These are phyloP conservation scores for Agonopterix alstromeriana DNA, from an alignment of 2,888 invertebrate genomes.

Conservation along the genomic window DNA sequence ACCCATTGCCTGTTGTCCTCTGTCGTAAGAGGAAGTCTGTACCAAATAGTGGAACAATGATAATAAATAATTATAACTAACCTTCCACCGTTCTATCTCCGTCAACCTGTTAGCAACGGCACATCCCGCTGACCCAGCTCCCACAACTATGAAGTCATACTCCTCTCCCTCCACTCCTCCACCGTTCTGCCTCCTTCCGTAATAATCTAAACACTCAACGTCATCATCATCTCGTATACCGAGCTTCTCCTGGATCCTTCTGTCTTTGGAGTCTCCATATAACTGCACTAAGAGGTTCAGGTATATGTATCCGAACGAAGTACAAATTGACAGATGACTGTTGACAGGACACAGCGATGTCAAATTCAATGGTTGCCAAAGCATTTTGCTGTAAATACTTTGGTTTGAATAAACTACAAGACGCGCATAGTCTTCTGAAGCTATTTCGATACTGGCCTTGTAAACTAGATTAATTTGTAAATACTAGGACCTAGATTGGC, in stretches of 20 bases:
- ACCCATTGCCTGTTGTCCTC: too few species aligned
- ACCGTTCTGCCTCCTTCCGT: too few species aligned
- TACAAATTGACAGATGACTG: constrained; percentile 35
- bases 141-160: constrained; percentile 13
- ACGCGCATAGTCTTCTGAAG: too few species aligned
- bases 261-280: constrained; percentile 19
- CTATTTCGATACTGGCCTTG: too few species aligned
- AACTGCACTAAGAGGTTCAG: constrained; percentile 36
- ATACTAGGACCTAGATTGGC: too few species aligned
- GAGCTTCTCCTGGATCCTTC: constrained; percentile 3
- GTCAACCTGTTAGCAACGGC: constrained; percentile 10
- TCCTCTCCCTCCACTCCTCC: neutral
- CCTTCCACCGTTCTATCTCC: constrained; percentile 10
- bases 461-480: too few species aligned
- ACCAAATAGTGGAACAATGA: too few species aligned
- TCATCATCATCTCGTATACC: neutral
- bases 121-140: constrained; percentile 10
- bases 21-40: too few species aligned
- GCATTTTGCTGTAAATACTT: constrained; percentile 12
- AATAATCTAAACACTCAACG: neutral
- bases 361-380: constrained; percentile 25
- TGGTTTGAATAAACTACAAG: neutral
- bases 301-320: constrained; percentile 37
- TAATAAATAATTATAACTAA: neutral
- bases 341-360: constrained; percentile 24